Evolutionary conservation across 2,888 invertebrate species (phyloP).

Genomic region (Diaperis boleti): DNA sequence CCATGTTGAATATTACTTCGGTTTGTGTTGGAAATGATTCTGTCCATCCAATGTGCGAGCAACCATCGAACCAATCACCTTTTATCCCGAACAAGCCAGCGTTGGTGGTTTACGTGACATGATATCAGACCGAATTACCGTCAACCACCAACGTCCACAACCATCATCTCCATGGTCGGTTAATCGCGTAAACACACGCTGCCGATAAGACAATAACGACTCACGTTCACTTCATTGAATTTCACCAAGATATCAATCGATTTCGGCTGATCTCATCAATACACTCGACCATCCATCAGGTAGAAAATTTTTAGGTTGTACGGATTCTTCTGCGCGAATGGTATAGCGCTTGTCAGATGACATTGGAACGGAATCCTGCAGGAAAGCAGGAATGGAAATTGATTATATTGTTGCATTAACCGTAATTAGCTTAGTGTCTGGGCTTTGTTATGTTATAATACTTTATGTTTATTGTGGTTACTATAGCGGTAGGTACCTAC

Average conservation of each 20-base stretch:
- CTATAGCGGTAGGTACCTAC: too few relatives aligned
- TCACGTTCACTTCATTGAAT: slow-evolving; percentile 50
- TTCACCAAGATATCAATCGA: slow-evolving; percentile 45
- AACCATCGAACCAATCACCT: slow-evolving; percentile 27
- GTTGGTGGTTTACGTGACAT: slow-evolving; percentile 54
- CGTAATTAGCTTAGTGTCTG: too few relatives aligned
- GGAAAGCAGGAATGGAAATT: slow-evolving; percentile 2
- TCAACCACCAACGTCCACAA: slow-evolving; percentile 43
- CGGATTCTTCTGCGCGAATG: slow-evolving; percentile 44
- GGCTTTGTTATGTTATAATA: too few relatives aligned
- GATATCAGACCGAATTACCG: slow-evolving; percentile 54
- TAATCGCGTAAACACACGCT: slow-evolving; percentile 50
- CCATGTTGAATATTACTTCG: slow-evolving; percentile 14
- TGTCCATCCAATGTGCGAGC: slow-evolving; percentile 24
- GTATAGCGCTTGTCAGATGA: slow-evolving; percentile 20
- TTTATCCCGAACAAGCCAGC: slow-evolving; percentile 41
- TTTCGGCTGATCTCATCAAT: slow-evolving; percentile 20
- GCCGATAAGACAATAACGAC: slow-evolving; percentile 49
- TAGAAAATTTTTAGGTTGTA: slow-evolving; percentile 43
- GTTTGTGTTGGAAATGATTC: slow-evolving; percentile 21
- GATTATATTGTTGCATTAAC: too few relatives aligned
- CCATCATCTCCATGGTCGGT: slow-evolving; percentile 47
- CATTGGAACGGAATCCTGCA: slow-evolving; percentile 1
- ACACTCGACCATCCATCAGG: slow-evolving; percentile 28
- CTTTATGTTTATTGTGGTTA: too few relatives aligned